Evolutionary conservation across 2,113 vertebrate species (phyloP).

Genomic region (Dolichotis patagonum): DNA sequence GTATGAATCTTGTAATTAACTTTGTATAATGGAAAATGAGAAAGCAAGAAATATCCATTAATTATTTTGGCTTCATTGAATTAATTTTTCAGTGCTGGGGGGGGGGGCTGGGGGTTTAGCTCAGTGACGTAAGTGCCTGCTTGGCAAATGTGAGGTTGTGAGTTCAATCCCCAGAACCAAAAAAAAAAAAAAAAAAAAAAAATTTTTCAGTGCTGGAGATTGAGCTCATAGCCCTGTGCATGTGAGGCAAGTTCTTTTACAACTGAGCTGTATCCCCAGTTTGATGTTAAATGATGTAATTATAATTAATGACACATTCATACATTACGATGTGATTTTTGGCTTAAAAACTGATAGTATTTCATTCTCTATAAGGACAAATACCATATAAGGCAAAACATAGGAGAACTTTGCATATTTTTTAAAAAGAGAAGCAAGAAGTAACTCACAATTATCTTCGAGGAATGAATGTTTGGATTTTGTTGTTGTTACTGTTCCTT

Average conservation of each 20-base stretch:
- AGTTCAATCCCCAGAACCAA: too few relatives aligned
- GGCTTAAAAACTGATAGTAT: not conserved
- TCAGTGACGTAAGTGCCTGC: too few relatives aligned
- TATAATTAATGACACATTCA: conserved; percentile 17
- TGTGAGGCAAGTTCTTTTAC: not conserved
- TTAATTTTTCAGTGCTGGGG: not conserved
- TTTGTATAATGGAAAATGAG: conserved; percentile 17
- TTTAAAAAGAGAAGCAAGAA: conserved; percentile 3
- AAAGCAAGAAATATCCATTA: conserved; percentile 11
- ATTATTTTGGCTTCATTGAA: not conserved
- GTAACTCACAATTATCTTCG: not conserved
- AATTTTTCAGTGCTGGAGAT: not conserved
- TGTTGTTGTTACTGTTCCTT: not conserved
- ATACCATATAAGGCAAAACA: not conserved
- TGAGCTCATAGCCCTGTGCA: not conserved
- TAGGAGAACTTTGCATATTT: not conserved
- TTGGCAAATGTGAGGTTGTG: too few relatives aligned
- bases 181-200: too few relatives aligned
- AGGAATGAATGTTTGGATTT: not conserved
- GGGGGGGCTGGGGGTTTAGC: too few relatives aligned
- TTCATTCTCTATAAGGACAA: conserved; percentile 53
- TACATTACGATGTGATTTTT: not conserved
- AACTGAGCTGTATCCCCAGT: not conserved
- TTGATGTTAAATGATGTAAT: conserved; percentile 36
- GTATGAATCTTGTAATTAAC: not conserved